Conservation (phyloP, 1,140 invertebrate genomes). For the Trinorchestia longiramus region DNA sequence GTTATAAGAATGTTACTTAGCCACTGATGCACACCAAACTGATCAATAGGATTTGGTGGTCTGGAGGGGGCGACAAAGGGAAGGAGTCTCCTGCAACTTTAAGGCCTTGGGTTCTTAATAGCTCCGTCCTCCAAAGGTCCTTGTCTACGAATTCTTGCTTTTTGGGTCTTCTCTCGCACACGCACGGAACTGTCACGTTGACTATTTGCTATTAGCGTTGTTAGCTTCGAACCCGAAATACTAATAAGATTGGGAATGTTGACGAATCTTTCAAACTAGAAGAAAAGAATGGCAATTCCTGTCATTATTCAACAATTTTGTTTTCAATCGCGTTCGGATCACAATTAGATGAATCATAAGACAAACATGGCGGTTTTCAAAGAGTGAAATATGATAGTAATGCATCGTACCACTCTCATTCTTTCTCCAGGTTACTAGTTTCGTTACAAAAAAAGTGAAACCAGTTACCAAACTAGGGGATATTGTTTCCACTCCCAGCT, state of each 20-base stretch:
- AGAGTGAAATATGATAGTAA: background rate
- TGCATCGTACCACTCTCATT: background rate
- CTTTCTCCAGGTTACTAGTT: background rate
- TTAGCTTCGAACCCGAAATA: background rate
- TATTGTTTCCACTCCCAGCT: background rate
- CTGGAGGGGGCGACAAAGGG: background rate
- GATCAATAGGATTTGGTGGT: conserved; percentile 41
- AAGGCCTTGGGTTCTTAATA: conserved; percentile 18
- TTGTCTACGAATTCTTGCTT: background rate
- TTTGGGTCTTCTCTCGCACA: background rate
- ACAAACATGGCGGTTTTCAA: background rate
- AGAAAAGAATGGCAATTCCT: background rate
- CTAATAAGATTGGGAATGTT: background rate
- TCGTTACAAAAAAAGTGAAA: background rate
- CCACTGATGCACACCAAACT: conserved; percentile 50
- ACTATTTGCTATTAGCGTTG: background rate
- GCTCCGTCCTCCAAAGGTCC: background rate
- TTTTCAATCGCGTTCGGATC: background rate
- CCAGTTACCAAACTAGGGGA: background rate
- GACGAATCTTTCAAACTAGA: background rate
- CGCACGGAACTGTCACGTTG: background rate
- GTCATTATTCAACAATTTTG: background rate
- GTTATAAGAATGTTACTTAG: conserved; percentile 34
- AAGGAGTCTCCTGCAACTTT: conserved; percentile 34
- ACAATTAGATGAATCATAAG: background rate